Evolutionary conservation across 2,888 invertebrate species (phyloP).

Genomic region (Megalurothrips usitatus): DNA sequence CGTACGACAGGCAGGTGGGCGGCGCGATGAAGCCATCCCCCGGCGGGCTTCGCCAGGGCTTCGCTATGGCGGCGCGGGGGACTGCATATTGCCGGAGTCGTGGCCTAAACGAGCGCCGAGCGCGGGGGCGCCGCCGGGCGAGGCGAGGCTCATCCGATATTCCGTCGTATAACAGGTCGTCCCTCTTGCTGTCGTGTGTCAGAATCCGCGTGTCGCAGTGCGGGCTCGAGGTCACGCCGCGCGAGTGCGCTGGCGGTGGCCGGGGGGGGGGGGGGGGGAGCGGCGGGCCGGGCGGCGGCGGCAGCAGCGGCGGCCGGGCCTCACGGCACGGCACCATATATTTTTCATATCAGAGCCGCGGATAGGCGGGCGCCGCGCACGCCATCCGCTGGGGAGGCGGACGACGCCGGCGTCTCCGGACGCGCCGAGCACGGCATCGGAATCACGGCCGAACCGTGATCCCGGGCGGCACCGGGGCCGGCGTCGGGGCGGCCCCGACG

Average conservation of each 20-base stretch:
- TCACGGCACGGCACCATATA: constrained; percentile 9
- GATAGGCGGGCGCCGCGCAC: not conserved
- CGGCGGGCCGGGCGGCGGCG: not conserved
- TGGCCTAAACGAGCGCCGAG: not conserved
- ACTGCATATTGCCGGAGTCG: too few relatives aligned
- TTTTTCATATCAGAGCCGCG: not conserved
- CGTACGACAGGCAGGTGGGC: too few relatives aligned
- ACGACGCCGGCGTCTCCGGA: not conserved
- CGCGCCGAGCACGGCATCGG: not conserved
- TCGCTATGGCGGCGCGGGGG: too few relatives aligned
- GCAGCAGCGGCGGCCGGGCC: not conserved
- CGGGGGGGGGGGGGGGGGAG: constrained; percentile 13
- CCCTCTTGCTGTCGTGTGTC: not conserved
- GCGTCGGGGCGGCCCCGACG: too few relatives aligned
- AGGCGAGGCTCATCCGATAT: not conserved
- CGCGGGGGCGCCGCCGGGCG: not conserved
- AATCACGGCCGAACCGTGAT: not conserved
- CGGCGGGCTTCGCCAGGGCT: too few relatives aligned
- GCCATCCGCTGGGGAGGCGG: not conserved
- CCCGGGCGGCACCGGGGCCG: not conserved
- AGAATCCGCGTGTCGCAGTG: not conserved
- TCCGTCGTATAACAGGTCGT: not conserved
- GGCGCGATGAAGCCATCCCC: too few relatives aligned
- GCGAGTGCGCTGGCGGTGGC: constrained; percentile 4
- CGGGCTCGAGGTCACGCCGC: not conserved